Evolutionary conservation across 2,113 vertebrate species (phyloP).

Genomic region (Sterrhoptilus dennistouni): DNA sequence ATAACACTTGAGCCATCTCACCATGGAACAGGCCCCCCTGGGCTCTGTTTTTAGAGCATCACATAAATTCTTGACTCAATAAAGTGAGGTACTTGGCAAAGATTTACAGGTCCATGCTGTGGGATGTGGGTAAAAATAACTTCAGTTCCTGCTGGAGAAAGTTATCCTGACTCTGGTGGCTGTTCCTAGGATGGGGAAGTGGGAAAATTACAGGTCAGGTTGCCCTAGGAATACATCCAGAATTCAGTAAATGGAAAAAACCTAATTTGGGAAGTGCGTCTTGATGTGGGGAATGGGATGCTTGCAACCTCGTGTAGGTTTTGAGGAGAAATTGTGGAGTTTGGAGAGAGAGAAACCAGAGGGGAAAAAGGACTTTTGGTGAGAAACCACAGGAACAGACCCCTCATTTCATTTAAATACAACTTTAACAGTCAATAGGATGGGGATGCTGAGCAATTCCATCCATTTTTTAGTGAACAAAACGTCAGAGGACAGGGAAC

Average conservation of each 20-base stretch:
- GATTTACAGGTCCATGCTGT: neutral
- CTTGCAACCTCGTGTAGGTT: neutral
- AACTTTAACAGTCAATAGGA: neutral
- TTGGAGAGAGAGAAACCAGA: neutral
- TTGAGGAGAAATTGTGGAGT: neutral
- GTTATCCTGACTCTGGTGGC: neutral
- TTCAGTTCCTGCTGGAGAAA: neutral
- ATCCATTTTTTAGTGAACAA: neutral
- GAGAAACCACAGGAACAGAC: neutral
- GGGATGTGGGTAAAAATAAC: neutral
- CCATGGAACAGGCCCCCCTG: neutral
- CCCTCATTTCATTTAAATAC: neutral
- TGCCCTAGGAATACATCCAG: neutral
- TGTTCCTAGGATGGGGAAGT: neutral
- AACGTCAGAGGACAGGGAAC: neutral
- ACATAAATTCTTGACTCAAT: rapidly evolving
- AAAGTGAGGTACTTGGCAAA: neutral
- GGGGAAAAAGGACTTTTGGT: neutral
- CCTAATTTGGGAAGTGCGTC: neutral
- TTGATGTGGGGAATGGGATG: neutral
- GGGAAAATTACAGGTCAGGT: neutral
- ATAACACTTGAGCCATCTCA: neutral
- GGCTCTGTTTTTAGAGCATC: neutral
- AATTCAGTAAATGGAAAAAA: neutral
- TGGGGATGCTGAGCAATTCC: neutral